phyloP scores from a whole-genome alignment of 2,797 vertebrate genomes.

The Myioborus melanocephalus region DNA sequence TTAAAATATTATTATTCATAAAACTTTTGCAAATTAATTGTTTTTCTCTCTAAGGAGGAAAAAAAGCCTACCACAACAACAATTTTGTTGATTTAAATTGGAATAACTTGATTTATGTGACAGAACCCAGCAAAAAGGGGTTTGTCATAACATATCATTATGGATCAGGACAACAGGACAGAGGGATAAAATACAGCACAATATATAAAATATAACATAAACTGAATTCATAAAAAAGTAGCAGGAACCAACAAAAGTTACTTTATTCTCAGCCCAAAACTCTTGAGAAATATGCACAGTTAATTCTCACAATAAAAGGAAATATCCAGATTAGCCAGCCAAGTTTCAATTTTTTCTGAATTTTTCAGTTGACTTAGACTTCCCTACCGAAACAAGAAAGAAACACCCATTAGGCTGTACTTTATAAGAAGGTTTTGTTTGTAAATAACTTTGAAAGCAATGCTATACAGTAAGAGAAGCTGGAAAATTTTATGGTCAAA shows the following conservation, averaged over 20 bases:
- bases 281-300: neutral
- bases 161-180: neutral
- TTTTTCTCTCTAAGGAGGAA: neutral
- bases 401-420: neutral
- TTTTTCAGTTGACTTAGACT: neutral
- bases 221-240: neutral
- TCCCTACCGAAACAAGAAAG: neutral
- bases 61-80: neutral
- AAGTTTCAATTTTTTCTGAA: neutral
- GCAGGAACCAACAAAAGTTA: neutral
- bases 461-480: neutral
- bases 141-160: neutral
- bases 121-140: neutral
- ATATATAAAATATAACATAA: neutral
- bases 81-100: neutral
- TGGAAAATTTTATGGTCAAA: neutral
- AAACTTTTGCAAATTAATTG: neutral
- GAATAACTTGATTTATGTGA: neutral
- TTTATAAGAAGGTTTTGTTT: neutral
- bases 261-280: neutral
- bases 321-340: neutral
- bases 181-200: neutral
- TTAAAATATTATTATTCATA: neutral
- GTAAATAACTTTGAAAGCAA: neutral
- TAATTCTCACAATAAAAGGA: neutral